A percentile compares a stretch with the other conserved stretches of the same genome.
Conservation (phyloP, 2,113 vertebrate genomes). For the Dunckerocampus dactyliophorus region DNA sequence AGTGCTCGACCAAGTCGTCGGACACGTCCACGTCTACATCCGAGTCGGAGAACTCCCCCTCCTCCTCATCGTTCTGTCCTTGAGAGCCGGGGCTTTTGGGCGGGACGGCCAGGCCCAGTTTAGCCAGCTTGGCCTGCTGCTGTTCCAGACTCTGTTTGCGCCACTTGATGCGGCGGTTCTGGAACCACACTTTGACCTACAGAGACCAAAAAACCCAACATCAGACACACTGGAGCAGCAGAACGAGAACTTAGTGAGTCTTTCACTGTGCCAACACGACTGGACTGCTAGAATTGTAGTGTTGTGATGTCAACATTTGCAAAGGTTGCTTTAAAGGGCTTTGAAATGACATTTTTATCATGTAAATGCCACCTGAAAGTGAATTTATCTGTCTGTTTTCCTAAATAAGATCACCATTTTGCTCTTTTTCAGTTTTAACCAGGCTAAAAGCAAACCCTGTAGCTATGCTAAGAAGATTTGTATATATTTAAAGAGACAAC, state of each 20-base stretch:
- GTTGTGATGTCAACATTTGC: too few relatives aligned
- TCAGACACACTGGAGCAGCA: not conserved
- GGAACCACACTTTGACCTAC: slow-evolving; percentile 82
- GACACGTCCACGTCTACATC: slow-evolving; percentile 69
- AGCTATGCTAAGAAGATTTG: too few relatives aligned
- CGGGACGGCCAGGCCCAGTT: slow-evolving; percentile 69
- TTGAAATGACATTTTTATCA: too few relatives aligned
- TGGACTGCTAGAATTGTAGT: too few relatives aligned
- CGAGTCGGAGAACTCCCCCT: slow-evolving; percentile 59
- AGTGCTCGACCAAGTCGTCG: slow-evolving; percentile 53
- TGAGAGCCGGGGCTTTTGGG: slow-evolving; percentile 71
- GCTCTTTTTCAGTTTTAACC: too few relatives aligned
- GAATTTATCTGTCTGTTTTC: too few relatives aligned
- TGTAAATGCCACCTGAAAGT: too few relatives aligned
- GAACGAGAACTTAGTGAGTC: too few relatives aligned
- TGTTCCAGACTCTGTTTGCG: slow-evolving; percentile 80
- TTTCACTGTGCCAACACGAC: too few relatives aligned
- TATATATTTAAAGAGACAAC: too few relatives aligned
- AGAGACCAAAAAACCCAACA: not conserved
- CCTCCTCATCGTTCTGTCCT: slow-evolving; percentile 62
- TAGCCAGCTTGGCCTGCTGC: slow-evolving; percentile 79
- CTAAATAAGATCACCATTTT: too few relatives aligned
- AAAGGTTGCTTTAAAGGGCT: too few relatives aligned
- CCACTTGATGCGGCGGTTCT: slow-evolving; percentile 81
- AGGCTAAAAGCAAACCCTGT: not conserved